Evolutionary conservation across 2,113 vertebrate species (phyloP).

Genomic region (Calonectris borealis): DNA sequence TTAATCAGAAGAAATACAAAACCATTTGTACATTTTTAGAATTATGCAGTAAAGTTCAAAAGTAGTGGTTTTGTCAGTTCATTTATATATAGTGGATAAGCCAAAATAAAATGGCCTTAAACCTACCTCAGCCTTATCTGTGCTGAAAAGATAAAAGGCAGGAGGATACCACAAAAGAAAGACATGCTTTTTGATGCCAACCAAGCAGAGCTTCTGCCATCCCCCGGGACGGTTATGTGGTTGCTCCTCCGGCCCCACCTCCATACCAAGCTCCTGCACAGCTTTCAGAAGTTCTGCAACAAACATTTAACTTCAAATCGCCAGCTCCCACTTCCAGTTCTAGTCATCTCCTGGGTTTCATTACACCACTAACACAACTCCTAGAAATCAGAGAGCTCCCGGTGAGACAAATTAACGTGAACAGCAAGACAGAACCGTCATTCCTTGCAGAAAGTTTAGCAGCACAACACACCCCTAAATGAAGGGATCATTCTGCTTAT

Average conservation of each 20-base stretch:
- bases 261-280: background rate
- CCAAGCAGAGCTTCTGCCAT: background rate
- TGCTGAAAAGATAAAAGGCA: background rate
- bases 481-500: background rate
- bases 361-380: background rate
- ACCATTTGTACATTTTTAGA: background rate
- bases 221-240: accelerated
- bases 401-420: background rate
- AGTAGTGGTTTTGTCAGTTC: background rate
- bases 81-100: background rate
- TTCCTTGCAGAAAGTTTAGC: background rate
- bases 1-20: background rate
- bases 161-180: background rate
- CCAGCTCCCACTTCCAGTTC: background rate
- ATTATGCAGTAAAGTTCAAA: background rate
- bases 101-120: background rate
- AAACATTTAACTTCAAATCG: background rate
- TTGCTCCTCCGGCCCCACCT: background rate
- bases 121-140: background rate
- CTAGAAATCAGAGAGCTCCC: background rate
- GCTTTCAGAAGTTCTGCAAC: background rate
- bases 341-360: background rate
- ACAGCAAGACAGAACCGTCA: background rate
- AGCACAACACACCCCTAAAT: background rate
- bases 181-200: background rate